A percentile compares a stretch with the other conserved stretches of the same genome.
Conservation (phyloP, 2,113 vertebrate species). For the Sturnus vulgaris region DNA sequence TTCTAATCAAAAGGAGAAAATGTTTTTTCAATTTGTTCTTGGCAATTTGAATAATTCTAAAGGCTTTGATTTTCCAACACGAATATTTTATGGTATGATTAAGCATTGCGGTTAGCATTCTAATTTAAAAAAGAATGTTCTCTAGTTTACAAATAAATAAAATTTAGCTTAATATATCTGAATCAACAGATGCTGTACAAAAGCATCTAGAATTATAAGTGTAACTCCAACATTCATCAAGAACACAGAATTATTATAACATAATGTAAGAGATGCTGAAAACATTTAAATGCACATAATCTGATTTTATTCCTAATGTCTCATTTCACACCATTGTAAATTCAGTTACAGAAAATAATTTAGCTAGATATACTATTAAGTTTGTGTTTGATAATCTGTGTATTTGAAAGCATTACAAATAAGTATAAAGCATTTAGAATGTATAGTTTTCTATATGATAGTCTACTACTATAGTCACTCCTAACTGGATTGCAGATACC, state of each 20-base stretch:
- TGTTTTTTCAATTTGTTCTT: background rate
- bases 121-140: slow-evolving; percentile 37
- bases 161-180: background rate
- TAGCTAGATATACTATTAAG: background rate
- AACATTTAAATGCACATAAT: background rate
- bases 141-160: slow-evolving; percentile 4
- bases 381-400: background rate
- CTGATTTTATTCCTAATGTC: background rate
- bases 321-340: background rate
- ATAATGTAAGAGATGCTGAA: background rate
- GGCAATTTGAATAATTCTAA: slow-evolving; percentile 17
- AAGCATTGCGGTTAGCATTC: slow-evolving; percentile 19
- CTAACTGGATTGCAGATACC: background rate
- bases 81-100: background rate
- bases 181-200: background rate
- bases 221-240: background rate
- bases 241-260: background rate
- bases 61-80: slow-evolving; percentile 31
- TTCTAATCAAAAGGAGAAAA: slow-evolving; percentile 20
- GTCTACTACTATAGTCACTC: background rate
- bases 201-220: background rate
- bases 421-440: background rate
- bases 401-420: background rate
- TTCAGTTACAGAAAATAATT: background rate
- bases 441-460: background rate